Base-by-base conservation (phyloP, 2,888 invertebrate genomes). In the Apamea epomidion region DNA sequence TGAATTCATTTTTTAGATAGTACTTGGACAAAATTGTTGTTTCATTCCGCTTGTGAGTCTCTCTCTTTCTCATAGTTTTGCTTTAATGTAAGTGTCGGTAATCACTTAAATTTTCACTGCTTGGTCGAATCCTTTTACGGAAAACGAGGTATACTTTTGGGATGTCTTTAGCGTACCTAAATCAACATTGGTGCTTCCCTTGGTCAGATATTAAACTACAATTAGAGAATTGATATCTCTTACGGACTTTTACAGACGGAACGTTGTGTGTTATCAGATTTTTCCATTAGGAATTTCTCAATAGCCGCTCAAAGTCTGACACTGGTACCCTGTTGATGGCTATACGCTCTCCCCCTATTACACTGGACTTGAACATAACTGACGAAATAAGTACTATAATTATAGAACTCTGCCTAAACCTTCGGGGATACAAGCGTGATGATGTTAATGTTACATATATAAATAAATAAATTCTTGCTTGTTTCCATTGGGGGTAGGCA, bases 1-100 rank as follows among this genome's bases (percentile, higher is more conserved):
- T 62, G 68, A 75, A 83, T 78, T 70, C 65, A 83, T 87, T 85
- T 87, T 86, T 84, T 73, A 73, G 58, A 73, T 54, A 29, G 74
- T 76, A 58, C 60, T 85, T 69, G 37, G 58, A 78, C 37, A 51
- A 60, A 51, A 73, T 64, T 68, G 65, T 62, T 54, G 16, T 58
- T 42, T 21, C 12, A 73, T 82, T n/a, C 25, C 21, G 10, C 10
- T 25, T 12, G 45, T 62, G 51, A 45, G 8, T 69, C 0, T 25
- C 21, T 51, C 10, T 45, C 51, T 12, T 0, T 45, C 72, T 58
- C 16, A 51, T 64, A 12, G 3, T 29, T 16, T 4, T 48, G 54
- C 7, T 79, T 45, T 54, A 80, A 32, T 80, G 0, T 32, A n/a
- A 32, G 32, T 18, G n/a, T 6, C 12, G 12, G 62, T 65, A 5